A percentile compares a stretch with the other conserved stretches of the same genome.
Evolutionary conservation across 2,113 vertebrate genomes (phyloP).

Genomic region (Coreoperca whiteheadi): DNA sequence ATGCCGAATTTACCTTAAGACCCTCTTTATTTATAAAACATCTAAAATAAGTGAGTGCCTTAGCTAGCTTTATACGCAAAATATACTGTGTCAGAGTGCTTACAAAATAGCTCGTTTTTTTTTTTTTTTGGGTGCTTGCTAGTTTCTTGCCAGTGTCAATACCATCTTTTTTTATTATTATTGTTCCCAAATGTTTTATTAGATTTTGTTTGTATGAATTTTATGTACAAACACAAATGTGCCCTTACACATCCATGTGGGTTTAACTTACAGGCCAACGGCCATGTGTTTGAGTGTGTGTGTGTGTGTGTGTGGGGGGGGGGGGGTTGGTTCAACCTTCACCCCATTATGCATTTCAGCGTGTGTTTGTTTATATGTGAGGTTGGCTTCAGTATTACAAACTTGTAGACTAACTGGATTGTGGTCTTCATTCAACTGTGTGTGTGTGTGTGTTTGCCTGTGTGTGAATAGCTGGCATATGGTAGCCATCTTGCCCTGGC

Average conservation of each 20-base stretch:
- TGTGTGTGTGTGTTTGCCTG: constrained; percentile 33
- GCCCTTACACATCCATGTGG: not conserved
- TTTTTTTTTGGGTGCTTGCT: not conserved
- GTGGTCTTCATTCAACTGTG: constrained; percentile 59
- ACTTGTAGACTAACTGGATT: constrained; percentile 46
- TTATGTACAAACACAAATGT: constrained; percentile 24
- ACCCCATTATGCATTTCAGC: constrained; percentile 55
- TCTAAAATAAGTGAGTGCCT: too few relatives aligned
- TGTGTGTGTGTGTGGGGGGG: not conserved
- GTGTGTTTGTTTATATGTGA: constrained; percentile 64
- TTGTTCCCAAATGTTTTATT: not conserved
- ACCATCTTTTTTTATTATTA: not conserved
- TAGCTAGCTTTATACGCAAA: not conserved
- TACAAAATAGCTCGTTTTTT: not conserved
- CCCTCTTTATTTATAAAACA: too few relatives aligned
- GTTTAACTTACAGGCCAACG: not conserved
- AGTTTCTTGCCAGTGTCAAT: too few relatives aligned
- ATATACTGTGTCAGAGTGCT: not conserved
- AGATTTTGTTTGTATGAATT: too few relatives aligned
- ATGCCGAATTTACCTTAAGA: too few relatives aligned
- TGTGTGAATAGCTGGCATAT: constrained; percentile 79
- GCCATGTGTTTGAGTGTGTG: not conserved
- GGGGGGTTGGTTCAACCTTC: constrained; percentile 34
- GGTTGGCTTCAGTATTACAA: constrained; percentile 63
- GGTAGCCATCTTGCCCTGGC: constrained; percentile 79